Percentiles rank a stretch among this genome's conserved stretches.
phyloP scores from a whole-genome alignment of 2,113 vertebrate genomes.

The Crypturellus undulatus region DNA sequence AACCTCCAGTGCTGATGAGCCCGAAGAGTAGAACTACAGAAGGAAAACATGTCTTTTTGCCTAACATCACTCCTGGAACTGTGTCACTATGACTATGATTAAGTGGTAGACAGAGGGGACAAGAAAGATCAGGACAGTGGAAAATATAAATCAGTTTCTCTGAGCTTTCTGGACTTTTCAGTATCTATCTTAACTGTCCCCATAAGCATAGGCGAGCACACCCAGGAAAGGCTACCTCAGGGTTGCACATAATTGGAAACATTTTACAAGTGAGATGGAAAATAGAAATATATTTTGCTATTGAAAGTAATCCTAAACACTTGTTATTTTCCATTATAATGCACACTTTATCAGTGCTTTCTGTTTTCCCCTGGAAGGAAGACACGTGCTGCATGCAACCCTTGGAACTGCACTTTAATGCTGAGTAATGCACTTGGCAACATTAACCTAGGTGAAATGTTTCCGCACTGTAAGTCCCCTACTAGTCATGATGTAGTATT shows the following conservation, averaged over 20 bases:
- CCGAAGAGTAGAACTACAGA: neutral
- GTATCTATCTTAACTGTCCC: neutral
- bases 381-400: neutral
- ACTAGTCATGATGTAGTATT: neutral
- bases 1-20: rapidly evolving
- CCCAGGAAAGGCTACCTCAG: neutral
- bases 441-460: neutral
- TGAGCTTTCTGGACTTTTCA: neutral
- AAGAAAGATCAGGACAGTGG: neutral
- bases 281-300: slow-evolving; percentile 29
- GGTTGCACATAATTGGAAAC: neutral
- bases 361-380: neutral
- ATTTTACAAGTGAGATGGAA: neutral
- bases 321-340: neutral
- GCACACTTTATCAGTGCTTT: neutral
- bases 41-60: neutral
- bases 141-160: slow-evolving; percentile 8
- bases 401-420: neutral
- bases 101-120: neutral
- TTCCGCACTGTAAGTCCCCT: neutral
- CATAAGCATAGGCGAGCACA: neutral
- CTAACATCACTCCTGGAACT: neutral
- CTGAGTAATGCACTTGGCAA: neutral
- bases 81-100: neutral
- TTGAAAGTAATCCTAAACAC: neutral